These are phyloP conservation scores for Merluccius polli DNA, from an alignment of 2,797 vertebrate species.

Conservation along the genomic window DNA sequence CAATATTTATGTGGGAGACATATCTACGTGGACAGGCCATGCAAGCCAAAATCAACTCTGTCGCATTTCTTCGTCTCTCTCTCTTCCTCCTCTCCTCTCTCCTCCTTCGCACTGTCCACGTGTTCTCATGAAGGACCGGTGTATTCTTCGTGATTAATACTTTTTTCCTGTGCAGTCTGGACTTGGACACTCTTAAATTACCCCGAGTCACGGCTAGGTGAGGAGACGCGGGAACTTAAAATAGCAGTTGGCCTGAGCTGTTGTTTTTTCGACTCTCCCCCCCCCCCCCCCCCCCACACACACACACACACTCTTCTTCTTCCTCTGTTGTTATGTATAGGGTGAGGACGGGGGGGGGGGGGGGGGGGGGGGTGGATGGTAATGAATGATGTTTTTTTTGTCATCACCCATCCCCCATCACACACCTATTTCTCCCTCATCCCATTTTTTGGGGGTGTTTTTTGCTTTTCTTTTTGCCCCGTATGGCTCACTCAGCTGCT, in stretches of 20 bases:
- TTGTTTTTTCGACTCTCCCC: constrained; percentile 47
- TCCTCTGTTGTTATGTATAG: too few species aligned
- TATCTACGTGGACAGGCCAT: not conserved
- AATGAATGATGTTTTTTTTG: too few species aligned
- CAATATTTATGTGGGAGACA: not conserved
- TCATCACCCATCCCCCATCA: too few species aligned
- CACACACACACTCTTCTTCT: not conserved
- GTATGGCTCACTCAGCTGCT: not conserved
- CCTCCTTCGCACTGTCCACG: constrained; percentile 41
- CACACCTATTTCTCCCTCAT: constrained; percentile 22
- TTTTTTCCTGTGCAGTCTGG: constrained; percentile 53
- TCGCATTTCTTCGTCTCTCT: not conserved
- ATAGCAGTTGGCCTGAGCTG: constrained; percentile 58
- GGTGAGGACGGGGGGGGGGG: too few species aligned
- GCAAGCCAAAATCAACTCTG: not conserved
- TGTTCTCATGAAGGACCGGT: constrained; percentile 58
- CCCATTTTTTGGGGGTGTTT: constrained; percentile 31
- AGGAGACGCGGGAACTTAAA: constrained; percentile 62
- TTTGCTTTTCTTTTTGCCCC: not conserved
- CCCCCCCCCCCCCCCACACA: not conserved
- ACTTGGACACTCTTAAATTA: constrained; percentile 67
- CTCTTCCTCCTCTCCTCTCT: constrained; percentile 21
- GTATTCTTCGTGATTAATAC: constrained; percentile 69
- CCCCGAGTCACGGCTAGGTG: constrained; percentile 51
- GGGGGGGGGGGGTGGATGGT: too few species aligned